Base-by-base conservation (phyloP, 2,888 invertebrate species). In the Frankliniella intonsa region DNA sequence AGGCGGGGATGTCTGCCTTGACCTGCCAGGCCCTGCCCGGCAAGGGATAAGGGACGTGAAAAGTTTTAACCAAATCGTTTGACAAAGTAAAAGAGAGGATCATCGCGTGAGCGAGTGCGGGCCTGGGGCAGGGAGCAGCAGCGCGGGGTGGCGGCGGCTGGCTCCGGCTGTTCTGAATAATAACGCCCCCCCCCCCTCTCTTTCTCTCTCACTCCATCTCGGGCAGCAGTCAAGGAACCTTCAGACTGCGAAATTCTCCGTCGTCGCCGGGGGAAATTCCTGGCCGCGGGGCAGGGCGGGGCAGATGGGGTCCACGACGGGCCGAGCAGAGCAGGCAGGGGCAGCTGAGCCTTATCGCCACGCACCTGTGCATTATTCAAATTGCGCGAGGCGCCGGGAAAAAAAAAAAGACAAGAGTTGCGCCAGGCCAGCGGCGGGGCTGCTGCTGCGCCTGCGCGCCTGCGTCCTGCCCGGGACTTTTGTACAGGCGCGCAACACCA, bases 291-390 rank as follows among this genome's bases (percentile, higher is more conserved):
- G 38, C 5, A 3, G 38, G 38, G 38, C 38, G 5, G 5, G 38
- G 38, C n/a, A 38, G 38, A 38, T 38, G 38, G 38, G 38, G 38
- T 38, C 38, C 38, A n/a, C n/a, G n/a, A n/a, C n/a, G 38, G 38
- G 38, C 5, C 38, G 38, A 38, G 38, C 38, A 38, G 38, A 38
- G 38, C 38, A 14, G 14, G 62, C 62, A 62, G 17, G 14, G 38
- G 38, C 38, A 38, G 38, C 38, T 38, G 38, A 38, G 38, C 38
- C 38, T 2, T 38, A 38, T 38, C 38, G 38, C 19, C 55, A 38
- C 38, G 3, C 12, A 22, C 69, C 25, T 76, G 69, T 76, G 69
- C 69, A 76, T 76, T 76, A 76, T 76, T 76, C 69, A 76, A 76
- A 76, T 76, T 76, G 69, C 69, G 69, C 22, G 69, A 11, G 22